These are phyloP conservation scores for Ameiurus melas DNA, from an alignment of 2,113 vertebrate genomes.

Conservation along the genomic window DNA sequence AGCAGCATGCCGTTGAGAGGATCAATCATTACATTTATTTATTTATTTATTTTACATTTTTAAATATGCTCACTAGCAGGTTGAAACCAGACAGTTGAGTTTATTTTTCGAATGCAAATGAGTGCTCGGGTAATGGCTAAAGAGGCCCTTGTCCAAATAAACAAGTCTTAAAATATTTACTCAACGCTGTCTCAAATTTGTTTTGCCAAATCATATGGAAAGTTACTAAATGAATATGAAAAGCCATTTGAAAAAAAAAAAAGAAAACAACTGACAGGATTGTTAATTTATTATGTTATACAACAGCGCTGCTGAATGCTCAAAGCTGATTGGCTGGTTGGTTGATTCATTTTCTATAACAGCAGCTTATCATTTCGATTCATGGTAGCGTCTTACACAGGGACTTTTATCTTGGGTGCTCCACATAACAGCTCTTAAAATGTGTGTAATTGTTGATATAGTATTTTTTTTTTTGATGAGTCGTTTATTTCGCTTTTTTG, in stretches of 20 bases:
- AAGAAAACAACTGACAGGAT: background rate
- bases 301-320: background rate
- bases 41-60: background rate
- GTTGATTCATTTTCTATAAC: background rate
- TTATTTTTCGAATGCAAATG: slow-evolving; percentile 7
- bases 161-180: slow-evolving; percentile 10
- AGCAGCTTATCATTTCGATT: background rate
- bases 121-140: background rate
- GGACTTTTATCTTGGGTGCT: background rate
- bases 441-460: background rate
- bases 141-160: slow-evolving; percentile 18
- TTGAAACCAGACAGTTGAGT: background rate
- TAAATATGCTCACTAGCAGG: background rate
- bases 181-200: background rate
- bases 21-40: background rate
- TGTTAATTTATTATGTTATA: background rate
- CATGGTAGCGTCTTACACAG: background rate
- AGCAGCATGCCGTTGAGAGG: background rate
- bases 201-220: background rate
- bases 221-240: background rate
- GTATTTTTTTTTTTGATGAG: background rate
- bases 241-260: background rate
- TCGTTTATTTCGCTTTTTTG: background rate
- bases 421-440: background rate
- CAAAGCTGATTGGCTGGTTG: background rate